Evolutionary conservation across 2,797 vertebrate species (phyloP), one percentile per base, ranked within the genome.

Genomic region (Sandelia bainsii): DNA sequence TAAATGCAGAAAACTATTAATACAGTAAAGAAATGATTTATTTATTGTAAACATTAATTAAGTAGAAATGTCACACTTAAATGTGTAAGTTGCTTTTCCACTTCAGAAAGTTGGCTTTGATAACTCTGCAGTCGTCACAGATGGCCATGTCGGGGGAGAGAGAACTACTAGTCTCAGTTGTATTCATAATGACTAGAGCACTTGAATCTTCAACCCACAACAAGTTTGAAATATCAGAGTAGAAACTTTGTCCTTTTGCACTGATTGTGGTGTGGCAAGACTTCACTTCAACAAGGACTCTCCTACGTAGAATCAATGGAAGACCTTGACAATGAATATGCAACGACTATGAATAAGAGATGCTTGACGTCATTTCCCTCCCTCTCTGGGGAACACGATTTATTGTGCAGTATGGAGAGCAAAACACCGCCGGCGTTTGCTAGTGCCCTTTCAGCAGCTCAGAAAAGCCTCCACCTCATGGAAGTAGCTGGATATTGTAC

Each of bases 281-380:
- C 56, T 72, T 42, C 57, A 72, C 65, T 83, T 27, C 37, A 42
- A 27, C 66, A 27, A n/a, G 23, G 46, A 65, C 56, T 48, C 60
- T 19, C 68, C 67, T 68, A 12, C 62, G 67, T 46, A 56, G 71
- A 74, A 68, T 79, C 67, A 69, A 74, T 73, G 58, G 65, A 64
- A 86, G 84, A 87, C 80, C 79, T 80, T 79, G 69, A 81, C 65
- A 60, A 79, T 86, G 81, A 90, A 87, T 91, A 90, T 90, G 83
- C 78, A 88, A 82, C 20, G 54, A 23, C 71, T 76, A 7, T 83
- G 83, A 89, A 88, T 60, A 82, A 83, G 85, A 66, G 66, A 66
- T 61, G 69, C 81, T 90, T 91, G 90, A 92, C 91, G 89, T 92
- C 90, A 92, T 75, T 32, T 76, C 62, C 56, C 70, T 77, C 54